These are phyloP conservation scores for Euwallacea fornicatus DNA, from an alignment of 1,140 invertebrate genomes.

Conservation along the genomic window DNA sequence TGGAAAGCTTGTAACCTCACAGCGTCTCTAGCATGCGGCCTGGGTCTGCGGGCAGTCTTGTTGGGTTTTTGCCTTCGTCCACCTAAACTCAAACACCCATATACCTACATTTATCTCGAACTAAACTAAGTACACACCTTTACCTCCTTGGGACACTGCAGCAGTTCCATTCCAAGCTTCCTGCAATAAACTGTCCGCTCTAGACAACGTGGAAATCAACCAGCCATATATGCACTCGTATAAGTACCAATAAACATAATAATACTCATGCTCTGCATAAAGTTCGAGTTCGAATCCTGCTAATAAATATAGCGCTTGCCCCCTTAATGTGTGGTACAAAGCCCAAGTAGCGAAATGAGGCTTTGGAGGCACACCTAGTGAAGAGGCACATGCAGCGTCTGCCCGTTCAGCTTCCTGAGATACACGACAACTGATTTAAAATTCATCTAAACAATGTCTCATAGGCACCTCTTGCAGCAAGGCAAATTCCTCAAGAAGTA, in stretches of 20 bases:
- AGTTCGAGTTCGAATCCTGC: conserved; percentile 94
- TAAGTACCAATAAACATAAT: conserved; percentile 95
- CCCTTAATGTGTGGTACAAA: conserved; percentile 89
- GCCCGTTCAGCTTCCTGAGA: conserved; percentile 81
- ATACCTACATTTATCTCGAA: too few relatives aligned
- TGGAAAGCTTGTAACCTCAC: conserved; percentile 87
- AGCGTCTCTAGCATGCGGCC: conserved; percentile 79
- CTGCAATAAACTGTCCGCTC: conserved; percentile 82
- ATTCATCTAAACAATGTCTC: too few relatives aligned
- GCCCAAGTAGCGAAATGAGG: conserved; percentile 96
- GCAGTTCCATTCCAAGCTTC: conserved; percentile 62
- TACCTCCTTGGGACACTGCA: background rate
- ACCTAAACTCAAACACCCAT: background rate
- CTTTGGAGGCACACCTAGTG: conserved; percentile 62
- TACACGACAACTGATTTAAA: too few relatives aligned
- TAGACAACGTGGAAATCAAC: conserved; percentile 84
- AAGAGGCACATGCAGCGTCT: conserved; percentile 61
- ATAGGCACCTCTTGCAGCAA: conserved; percentile 68
- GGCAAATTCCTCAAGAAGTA: conserved; percentile 87
- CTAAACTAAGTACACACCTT: background rate
- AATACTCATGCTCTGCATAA: conserved; percentile 95
- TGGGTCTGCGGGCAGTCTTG: conserved; percentile 20
- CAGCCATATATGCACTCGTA: conserved; percentile 95
- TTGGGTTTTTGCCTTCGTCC: conserved; percentile 20
- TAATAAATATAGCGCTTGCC: conserved; percentile 95